Percentiles rank a stretch among this genome's conserved stretches.
phyloP scores from a whole-genome alignment of 2,888 invertebrate species.

The Beris morrisii region DNA sequence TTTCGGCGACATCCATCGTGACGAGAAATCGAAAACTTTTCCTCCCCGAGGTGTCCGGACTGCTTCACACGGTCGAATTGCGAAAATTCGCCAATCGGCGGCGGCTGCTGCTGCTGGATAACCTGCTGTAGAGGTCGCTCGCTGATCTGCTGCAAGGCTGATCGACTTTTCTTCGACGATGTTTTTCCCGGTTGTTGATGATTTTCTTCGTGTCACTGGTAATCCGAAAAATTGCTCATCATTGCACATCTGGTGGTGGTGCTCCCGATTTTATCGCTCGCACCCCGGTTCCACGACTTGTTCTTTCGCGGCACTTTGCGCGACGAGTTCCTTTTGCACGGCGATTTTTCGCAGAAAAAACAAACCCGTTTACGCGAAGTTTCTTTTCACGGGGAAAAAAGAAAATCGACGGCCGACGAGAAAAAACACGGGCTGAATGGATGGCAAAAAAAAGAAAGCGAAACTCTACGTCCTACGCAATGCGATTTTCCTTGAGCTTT shows the following conservation, averaged over 20 bases:
- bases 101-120: neutral
- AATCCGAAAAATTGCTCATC: conserved; percentile 19
- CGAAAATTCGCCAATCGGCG: neutral
- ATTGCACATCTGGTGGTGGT: conserved; percentile 21
- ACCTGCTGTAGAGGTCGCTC: neutral
- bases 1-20: conserved; percentile 51
- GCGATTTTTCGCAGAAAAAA: no score
- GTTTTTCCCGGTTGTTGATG: neutral
- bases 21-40: conserved; percentile 30
- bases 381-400: no score
- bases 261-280: conserved; percentile 17
- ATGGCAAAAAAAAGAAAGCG: no score
- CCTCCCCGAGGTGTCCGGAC: conserved; percentile 21
- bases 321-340: no score
- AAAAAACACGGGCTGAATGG: no score
- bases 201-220: conserved; percentile 26
- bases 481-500: conserved; percentile 12
- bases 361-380: no score
- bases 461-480: conserved; percentile 25
- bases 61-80: conserved; percentile 1
- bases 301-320: no score
- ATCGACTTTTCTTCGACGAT: neutral
- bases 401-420: no score
- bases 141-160: neutral
- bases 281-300: no score